Evolutionary conservation across 2,888 invertebrate genomes (phyloP).

Genomic region (Pedicia rivosa): DNA sequence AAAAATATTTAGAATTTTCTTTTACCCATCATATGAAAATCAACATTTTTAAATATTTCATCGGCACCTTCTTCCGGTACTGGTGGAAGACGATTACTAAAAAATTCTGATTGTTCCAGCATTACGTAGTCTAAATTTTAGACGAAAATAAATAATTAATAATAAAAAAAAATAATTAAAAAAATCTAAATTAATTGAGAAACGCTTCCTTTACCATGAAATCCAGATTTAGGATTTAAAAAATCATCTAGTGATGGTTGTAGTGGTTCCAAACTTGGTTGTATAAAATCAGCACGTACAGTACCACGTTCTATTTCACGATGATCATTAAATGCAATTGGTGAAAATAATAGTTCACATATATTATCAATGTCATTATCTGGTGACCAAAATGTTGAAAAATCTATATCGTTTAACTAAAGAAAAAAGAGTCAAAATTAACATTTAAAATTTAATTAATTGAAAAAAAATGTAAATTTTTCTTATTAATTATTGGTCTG

Average conservation of each 20-base stretch:
- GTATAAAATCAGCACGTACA: conserved; percentile 89
- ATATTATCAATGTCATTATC: no score
- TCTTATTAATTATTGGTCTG: no score
- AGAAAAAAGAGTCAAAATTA: no score
- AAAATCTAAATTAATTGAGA: not conserved
- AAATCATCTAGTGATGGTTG: conserved; percentile 95
- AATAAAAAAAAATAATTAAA: not conserved
- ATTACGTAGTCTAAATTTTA: conserved; percentile 1
- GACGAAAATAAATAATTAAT: conserved; percentile 4
- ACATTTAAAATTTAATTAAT: no score
- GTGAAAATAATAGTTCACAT: no score
- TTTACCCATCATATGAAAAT: no score
- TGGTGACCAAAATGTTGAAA: no score
- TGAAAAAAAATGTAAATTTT: no score
- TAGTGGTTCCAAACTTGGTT: conserved; percentile 90
- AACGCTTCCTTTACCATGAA: conserved; percentile 21
- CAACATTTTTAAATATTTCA: conserved; percentile 36
- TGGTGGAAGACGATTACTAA: conserved; percentile 34
- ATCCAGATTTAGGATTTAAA: conserved; percentile 49
- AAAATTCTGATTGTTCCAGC: conserved; percentile 13
- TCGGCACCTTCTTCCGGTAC: conserved; percentile 45
- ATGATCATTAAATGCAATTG: no score
- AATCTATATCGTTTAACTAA: no score
- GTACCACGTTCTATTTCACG: no score
- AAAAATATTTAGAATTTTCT: no score